Evolutionary conservation across 1,140 invertebrate genomes (phyloP), one percentile per base, ranked within the genome.

Genomic region (Acromyrmex heyeri): DNA sequence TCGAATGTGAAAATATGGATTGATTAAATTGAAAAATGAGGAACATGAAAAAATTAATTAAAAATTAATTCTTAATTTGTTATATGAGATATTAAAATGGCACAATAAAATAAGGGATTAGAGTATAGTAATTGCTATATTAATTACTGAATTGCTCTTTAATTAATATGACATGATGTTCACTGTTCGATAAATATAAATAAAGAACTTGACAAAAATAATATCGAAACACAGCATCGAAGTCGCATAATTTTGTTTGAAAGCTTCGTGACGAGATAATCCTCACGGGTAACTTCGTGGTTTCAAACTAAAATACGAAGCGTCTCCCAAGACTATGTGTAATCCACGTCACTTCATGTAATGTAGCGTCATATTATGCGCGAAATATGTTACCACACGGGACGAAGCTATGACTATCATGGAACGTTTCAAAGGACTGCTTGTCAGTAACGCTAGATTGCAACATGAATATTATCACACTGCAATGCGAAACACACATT

Each of bases 311-410:
- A 83, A 83, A 83, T 83, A 62, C 69, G 69, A 48, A 83, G 55
- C 18, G 55, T 6, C n/a, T 73, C 27, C 30, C 69, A 50, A 67
- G 79, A 73, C 67, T 73, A 30, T 73, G 67, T 62, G 67, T 73
- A 83, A 83, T 61, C 55, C 69, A 83, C 55, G 69, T 83, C 69
- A 83, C 55, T 48, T 73, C 69, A 62, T 38, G 79, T 83, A 83
- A 82, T 61, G 55, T 73, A 75, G 69, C 79, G 18, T 83, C 44
- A 75, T 44, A 83, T 83, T 83, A 83, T 83, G 55, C 79, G 79
- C 38, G 44, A 83, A 62, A 83, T 73, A 82, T 30, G 27, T 83
- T 75, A 62, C 27, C 69, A 50, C n/a, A 30, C 38, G 59, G 14
- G 69, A 83, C 72, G 79, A 38, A 62, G 72, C 79, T 75, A 57